These are phyloP conservation scores for Epizoanthus illoricatus DNA, from an alignment of 92 coral and sea anemone species.

Conservation along the genomic window DNA sequence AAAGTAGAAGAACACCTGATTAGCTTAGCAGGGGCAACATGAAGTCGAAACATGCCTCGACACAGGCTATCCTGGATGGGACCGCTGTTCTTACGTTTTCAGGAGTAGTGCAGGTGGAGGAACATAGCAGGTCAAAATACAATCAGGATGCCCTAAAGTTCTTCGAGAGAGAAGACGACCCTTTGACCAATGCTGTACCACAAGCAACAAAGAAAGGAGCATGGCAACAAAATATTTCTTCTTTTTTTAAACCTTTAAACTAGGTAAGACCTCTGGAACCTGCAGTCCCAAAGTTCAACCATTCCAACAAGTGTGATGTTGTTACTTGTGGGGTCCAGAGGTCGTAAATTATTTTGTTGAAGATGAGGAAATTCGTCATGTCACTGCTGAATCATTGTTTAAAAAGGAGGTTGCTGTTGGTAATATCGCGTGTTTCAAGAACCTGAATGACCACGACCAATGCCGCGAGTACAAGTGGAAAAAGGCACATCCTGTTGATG, in stretches of 20 bases:
- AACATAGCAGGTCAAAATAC: conserved; percentile 8
- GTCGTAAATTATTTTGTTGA: background rate
- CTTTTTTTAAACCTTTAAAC: conserved; percentile 22
- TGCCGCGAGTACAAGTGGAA: conserved; percentile 24
- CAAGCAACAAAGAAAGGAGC: background rate
- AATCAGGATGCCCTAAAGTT: background rate
- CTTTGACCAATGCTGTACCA: background rate
- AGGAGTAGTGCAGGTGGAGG: conserved; percentile 10
- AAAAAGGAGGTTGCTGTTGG: conserved; percentile 15
- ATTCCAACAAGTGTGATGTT: background rate
- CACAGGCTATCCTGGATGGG: background rate
- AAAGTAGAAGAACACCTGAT: no score
- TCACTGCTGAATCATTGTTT: conserved; percentile 2
- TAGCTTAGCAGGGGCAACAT: no score
- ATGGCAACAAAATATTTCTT: background rate
- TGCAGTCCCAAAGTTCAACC: background rate
- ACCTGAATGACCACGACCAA: background rate
- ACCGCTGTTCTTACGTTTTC: conserved; percentile 13
- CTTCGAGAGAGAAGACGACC: background rate
- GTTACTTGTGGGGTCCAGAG: conserved; percentile 29
- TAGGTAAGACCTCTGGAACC: conserved; percentile 10
- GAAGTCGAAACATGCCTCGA: no score
- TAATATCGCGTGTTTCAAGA: conserved; percentile 4
- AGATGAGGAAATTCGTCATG: background rate
- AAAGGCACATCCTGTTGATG: conserved; percentile 26